phyloP scores from a whole-genome alignment of 2,113 vertebrate species.

The Nesoenas mayeri region DNA sequence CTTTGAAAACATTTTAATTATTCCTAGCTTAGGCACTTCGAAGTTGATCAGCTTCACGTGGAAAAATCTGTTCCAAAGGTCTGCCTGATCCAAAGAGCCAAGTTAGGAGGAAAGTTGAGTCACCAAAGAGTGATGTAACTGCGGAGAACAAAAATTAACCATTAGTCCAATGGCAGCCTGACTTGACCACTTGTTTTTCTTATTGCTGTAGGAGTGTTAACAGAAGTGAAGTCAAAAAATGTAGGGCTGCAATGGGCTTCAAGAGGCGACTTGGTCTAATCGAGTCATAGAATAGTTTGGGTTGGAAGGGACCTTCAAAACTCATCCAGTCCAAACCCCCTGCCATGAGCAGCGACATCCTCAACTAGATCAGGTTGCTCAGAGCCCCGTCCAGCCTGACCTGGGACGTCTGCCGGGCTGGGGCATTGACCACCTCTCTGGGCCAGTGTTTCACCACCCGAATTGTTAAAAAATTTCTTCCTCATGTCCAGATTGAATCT shows the following conservation, averaged over 20 bases:
- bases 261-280: not conserved
- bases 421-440: too few species aligned
- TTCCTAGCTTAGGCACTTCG: conserved; percentile 25
- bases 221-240: not conserved
- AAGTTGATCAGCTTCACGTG: conserved; percentile 13
- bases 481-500: too few species aligned
- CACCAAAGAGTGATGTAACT: not conserved
- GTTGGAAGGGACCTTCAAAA: too few species aligned
- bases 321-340: too few species aligned
- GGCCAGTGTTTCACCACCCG: too few species aligned
- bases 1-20: conserved; percentile 23
- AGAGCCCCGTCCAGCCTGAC: too few species aligned
- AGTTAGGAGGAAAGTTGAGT: not conserved
- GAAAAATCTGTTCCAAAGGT: conserved; percentile 12
- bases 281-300: too few species aligned
- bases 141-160: not conserved
- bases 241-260: not conserved
- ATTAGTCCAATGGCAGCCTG: not conserved
- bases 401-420: too few species aligned
- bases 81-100: not conserved
- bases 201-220: not conserved
- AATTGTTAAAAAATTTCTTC: too few species aligned
- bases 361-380: too few species aligned
- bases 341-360: too few species aligned
- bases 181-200: not conserved